phyloP scores from a whole-genome alignment of 2,888 invertebrate genomes.

The Cephus rjabovi region DNA sequence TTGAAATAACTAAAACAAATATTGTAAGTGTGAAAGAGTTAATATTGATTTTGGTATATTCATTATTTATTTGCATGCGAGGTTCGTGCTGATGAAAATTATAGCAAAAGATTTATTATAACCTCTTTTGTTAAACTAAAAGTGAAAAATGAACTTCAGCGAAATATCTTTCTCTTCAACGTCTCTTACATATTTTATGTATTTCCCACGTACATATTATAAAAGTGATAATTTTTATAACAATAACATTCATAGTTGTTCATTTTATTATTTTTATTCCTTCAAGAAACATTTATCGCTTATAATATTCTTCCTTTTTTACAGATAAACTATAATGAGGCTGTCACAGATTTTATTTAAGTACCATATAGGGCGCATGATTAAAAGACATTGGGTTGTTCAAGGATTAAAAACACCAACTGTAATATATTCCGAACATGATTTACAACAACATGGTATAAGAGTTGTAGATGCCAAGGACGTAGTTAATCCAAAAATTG shows the following conservation, averaged over 20 bases:
- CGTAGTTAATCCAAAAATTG: conserved; percentile 64
- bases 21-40: background rate
- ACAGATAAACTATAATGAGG: conserved; percentile 70
- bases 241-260: background rate
- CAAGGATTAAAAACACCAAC: conserved; percentile 73
- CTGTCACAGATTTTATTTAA: conserved; percentile 72
- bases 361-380: conserved; percentile 80
- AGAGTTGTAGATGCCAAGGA: conserved; percentile 74
- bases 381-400: conserved; percentile 78
- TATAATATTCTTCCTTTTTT: background rate
- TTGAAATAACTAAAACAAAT: background rate
- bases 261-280: background rate
- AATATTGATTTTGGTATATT: background rate
- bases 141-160: background rate
- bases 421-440: conserved; percentile 70
- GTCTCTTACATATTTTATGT: background rate
- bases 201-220: no score
- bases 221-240: no score
- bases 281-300: background rate
- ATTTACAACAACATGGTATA: conserved; percentile 72
- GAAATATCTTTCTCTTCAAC: background rate
- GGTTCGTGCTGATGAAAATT: background rate
- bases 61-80: background rate
- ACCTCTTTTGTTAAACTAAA: background rate
- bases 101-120: background rate